A percentile compares a stretch with the other conserved stretches of the same genome.
phyloP scores from a whole-genome alignment of 2,888 invertebrate genomes.

The Oscheius onirici region DNA sequence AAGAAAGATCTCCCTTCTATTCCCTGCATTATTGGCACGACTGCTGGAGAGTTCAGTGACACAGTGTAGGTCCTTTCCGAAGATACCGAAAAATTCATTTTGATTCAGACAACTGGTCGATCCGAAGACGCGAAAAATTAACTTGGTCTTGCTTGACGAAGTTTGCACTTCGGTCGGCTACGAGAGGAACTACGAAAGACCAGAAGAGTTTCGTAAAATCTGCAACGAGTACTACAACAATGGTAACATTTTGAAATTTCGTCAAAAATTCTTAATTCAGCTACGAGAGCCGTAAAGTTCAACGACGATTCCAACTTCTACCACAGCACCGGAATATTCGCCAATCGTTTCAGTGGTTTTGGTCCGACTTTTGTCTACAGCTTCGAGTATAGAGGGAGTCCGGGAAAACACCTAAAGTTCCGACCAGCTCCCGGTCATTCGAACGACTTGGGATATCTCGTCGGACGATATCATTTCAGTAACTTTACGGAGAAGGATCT shows the following conservation, averaged over 20 bases:
- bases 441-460: not conserved
- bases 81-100: not conserved
- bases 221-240: conserved; percentile 2
- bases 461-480: not conserved
- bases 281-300: not conserved
- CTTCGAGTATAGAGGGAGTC: not conserved
- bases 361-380: not conserved
- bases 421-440: not conserved
- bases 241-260: not conserved
- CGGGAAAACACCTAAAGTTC: not conserved
- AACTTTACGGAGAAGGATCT: not conserved
- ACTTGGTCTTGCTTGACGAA: not conserved
- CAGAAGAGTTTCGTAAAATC: conserved; percentile 1
- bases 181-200: conserved; percentile 11
- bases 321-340: not conserved
- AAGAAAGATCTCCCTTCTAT: no score
- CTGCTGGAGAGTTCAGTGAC: not conserved
- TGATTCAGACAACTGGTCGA: not conserved
- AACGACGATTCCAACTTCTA: conserved; percentile 6
- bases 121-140: not conserved
- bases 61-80: not conserved
- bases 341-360: not conserved
- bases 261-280: not conserved
- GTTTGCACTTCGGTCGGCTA: not conserved
- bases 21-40: not conserved